Evolutionary conservation across 2,113 vertebrate genomes (phyloP).

Genomic region (Oncorhynchus keta): DNA sequence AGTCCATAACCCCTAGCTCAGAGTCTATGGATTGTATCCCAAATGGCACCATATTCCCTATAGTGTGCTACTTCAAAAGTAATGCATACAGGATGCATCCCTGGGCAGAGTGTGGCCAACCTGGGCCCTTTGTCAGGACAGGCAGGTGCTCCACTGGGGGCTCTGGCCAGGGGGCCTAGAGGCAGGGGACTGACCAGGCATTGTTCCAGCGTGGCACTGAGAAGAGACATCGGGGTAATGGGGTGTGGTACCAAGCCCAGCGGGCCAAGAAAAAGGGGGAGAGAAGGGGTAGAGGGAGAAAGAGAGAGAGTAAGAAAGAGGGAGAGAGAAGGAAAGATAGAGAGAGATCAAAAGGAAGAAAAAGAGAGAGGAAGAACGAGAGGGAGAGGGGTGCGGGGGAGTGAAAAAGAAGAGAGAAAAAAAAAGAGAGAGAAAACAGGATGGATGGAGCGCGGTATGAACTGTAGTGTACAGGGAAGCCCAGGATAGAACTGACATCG

Average conservation of each 20-base stretch:
- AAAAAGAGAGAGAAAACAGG: no score
- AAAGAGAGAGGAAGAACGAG: background rate
- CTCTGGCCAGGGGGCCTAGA: background rate
- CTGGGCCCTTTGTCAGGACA: no score
- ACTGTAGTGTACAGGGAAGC: no score
- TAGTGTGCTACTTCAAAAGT: no score
- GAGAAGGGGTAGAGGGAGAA: background rate
- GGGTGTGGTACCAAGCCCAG: background rate
- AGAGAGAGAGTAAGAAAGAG: background rate
- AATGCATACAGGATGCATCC: no score
- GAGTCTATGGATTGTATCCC: no score
- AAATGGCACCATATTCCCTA: no score
- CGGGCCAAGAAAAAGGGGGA: background rate
- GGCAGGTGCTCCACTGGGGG: no score
- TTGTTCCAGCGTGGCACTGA: background rate
- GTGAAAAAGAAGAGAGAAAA: background rate
- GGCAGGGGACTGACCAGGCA: background rate
- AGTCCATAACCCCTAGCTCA: no score
- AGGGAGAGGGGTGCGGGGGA: background rate
- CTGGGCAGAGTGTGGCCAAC: no score
- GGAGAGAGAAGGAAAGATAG: background rate
- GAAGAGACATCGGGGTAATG: background rate
- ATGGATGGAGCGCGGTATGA: no score
- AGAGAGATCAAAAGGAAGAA: background rate
- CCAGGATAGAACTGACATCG: no score